Conservation (phyloP, 2,113 vertebrate genomes). For the Chloropsis hardwickii region DNA sequence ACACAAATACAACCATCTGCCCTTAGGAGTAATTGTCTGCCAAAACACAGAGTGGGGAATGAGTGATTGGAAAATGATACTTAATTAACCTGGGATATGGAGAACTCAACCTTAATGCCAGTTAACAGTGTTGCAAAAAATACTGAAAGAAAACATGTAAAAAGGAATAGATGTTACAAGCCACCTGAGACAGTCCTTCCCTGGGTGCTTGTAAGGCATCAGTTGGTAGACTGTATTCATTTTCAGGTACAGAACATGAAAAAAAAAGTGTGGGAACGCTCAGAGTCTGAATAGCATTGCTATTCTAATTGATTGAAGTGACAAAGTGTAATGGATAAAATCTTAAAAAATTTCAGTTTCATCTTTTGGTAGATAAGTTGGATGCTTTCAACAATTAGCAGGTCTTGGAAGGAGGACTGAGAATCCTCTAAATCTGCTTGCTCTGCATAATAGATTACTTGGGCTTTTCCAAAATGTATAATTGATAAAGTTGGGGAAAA, state of each 20-base stretch:
- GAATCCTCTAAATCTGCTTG: background rate
- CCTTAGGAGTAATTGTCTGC: background rate
- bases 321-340: background rate
- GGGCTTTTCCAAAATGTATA: slow-evolving; percentile 11
- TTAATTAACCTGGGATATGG: background rate
- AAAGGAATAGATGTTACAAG: background rate
- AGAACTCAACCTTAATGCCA: background rate
- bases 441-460: background rate
- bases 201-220: background rate
- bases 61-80: background rate
- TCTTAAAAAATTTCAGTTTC: background rate
- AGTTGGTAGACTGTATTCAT: background rate
- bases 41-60: background rate
- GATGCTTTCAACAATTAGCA: background rate
- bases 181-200: background rate
- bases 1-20: background rate
- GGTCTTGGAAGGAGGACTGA: background rate
- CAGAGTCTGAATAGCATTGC: background rate
- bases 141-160: background rate
- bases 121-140: background rate
- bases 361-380: background rate
- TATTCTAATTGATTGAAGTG: background rate
- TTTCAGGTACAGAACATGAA: background rate
- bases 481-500: background rate
- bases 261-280: background rate